Conservation (phyloP, 2,888 invertebrate genomes). For the Nephrotoma flavescens region DNA sequence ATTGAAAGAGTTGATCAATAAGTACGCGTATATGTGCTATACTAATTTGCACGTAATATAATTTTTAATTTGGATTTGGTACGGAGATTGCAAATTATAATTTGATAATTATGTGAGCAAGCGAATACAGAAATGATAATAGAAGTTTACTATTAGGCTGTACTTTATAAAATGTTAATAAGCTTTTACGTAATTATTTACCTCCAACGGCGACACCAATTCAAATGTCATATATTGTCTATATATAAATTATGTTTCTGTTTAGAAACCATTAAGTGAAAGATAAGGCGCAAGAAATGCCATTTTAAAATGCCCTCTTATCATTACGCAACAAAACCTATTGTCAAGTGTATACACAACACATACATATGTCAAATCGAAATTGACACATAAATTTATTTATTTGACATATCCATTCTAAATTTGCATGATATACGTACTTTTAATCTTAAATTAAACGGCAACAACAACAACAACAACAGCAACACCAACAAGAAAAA, state of each 20-base stretch:
- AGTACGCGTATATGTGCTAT: background rate
- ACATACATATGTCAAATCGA: background rate
- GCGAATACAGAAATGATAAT: background rate
- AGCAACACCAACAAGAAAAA: background rate
- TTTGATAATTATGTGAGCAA: background rate
- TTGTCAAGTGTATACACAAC: background rate
- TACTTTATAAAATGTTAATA: no score
- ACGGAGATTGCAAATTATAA: background rate
- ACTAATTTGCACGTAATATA: background rate
- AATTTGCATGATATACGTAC: background rate
- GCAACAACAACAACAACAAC: background rate
- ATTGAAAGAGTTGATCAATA: background rate
- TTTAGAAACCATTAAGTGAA: no score
- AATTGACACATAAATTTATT: background rate
- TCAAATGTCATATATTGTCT: background rate
- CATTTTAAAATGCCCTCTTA: background rate
- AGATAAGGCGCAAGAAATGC: no score
- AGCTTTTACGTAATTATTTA: background rate
- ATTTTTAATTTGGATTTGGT: background rate
- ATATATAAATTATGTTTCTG: no score
- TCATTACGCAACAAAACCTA: background rate
- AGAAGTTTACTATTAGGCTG: background rate
- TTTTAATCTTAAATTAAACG: background rate
- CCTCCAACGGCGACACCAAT: background rate
- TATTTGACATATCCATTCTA: conserved; percentile 2